phyloP scores from a whole-genome alignment of 2,888 invertebrate genomes.

The Tholera decimalis region DNA sequence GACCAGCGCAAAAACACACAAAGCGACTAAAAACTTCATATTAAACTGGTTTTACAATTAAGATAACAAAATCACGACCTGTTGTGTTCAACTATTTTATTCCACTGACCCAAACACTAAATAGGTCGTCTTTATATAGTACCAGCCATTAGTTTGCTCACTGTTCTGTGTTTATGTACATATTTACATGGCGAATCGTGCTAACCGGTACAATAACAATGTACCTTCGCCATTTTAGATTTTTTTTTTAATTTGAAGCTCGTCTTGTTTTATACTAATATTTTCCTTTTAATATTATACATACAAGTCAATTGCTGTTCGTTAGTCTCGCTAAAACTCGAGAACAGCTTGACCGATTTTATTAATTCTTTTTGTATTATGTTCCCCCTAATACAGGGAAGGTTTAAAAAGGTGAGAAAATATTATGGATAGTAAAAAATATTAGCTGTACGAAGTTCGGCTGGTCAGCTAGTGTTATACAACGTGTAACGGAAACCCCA shows the following conservation, averaged over 20 bases:
- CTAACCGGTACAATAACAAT: slow-evolving; percentile 13
- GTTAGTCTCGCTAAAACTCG: too few species aligned
- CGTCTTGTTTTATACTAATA: not conserved
- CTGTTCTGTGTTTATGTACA: too few species aligned
- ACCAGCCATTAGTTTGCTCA: slow-evolving; percentile 2
- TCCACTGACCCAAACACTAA: slow-evolving; percentile 33
- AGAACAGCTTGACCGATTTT: too few species aligned
- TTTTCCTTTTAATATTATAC: too few species aligned
- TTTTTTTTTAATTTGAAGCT: not conserved
- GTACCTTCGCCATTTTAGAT: slow-evolving; percentile 33
- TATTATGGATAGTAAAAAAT: too few species aligned
- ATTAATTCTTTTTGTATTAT: too few species aligned
- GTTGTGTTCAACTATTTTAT: slow-evolving; percentile 13
- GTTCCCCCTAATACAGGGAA: too few species aligned
- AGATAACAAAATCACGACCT: slow-evolving; percentile 32
- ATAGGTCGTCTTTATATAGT: slow-evolving; percentile 48
- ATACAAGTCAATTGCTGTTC: too few species aligned
- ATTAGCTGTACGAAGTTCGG: too few species aligned
- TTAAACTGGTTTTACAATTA: slow-evolving; percentile 34
- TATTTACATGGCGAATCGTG: slow-evolving; percentile 30
- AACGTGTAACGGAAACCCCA: too few species aligned
- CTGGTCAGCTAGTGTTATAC: too few species aligned
- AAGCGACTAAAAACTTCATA: slow-evolving; percentile 68
- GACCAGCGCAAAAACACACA: slow-evolving; percentile 62
- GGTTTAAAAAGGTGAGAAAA: too few species aligned